Base-by-base conservation (phyloP, 2,797 vertebrate genomes). In the Odontamblyopus lacepedii region DNA sequence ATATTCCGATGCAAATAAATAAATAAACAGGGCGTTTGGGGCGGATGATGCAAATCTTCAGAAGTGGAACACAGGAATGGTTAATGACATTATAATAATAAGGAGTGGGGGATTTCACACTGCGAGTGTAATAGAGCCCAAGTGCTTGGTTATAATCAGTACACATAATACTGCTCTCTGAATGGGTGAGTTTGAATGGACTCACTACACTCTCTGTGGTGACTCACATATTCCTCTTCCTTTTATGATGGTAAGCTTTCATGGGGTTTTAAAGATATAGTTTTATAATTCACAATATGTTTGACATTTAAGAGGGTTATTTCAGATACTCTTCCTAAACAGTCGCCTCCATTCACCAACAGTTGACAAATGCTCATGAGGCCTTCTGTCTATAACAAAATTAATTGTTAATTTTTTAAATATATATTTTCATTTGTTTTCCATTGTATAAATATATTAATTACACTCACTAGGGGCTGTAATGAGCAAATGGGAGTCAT, bases 1-100 rank as follows among this genome's bases (percentile, higher is more conserved):
- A 93, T 92, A 94, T 94, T 90, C 80, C 75, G 41, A 68, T 79
- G 78, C 82, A 93, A 91, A 94, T 93, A 93, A 93, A 93, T 93
- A 93, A 94, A 91, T 91, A 91, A 92, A 70, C 73, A 64, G 72
- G 68, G 76, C 71, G 85, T 92, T 88, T 64, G 48, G 77, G 72
- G 77, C 63, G 78, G 78, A 75, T 84, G 87, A 84, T 83, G 88
- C 87, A 89, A 88, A 88, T 88, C 87, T 86, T 84, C 78, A 83
- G 83, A 91, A 92, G 83, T 90, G 90, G 92, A 89, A 91, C 90
- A 86, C 85, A 75, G 70, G 66, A 80, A 75, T 77, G 71, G 81
- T 68, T 85, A 87, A 92, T 89, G 78, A 84, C 78, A 74, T 89
- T 80, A 80, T 83, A 84, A 90, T 85, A 90, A 92, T 85, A 76